Percentiles rank a stretch among this genome's conserved stretches.
Conservation (phyloP, 2,888 invertebrate species). For the Heliconius aoede region DNA sequence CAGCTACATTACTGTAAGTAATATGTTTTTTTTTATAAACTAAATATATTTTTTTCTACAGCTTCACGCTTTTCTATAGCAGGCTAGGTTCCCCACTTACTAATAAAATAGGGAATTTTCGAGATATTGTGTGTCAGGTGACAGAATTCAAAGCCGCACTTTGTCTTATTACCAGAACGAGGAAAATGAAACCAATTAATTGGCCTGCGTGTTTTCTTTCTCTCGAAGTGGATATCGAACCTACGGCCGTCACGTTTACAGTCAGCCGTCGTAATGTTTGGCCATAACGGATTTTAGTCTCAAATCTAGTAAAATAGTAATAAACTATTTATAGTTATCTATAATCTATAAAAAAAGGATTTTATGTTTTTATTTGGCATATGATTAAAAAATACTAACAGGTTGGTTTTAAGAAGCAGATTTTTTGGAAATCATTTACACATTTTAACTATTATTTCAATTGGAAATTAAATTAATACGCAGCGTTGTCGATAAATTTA, state of each 20-base stretch:
- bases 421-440: background rate
- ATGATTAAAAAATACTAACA: background rate
- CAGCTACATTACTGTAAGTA: slow-evolving; percentile 33
- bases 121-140: no score
- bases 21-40: background rate
- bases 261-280: background rate
- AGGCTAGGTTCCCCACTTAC: no score
- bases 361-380: no score
- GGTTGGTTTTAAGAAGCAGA: background rate
- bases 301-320: background rate
- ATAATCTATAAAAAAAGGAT: no score
- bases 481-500: background rate
- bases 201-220: background rate
- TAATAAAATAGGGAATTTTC: no score
- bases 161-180: background rate
- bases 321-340: background rate
- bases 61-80: no score
- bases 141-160: background rate
- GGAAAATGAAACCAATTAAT: background rate
- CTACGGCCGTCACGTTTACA: background rate
- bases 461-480: background rate
- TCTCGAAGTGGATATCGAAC: background rate
- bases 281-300: background rate
- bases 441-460: background rate
- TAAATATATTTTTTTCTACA: background rate